Evolutionary conservation across 2,113 vertebrate genomes (phyloP).

Genomic region (Centropus unirufus): DNA sequence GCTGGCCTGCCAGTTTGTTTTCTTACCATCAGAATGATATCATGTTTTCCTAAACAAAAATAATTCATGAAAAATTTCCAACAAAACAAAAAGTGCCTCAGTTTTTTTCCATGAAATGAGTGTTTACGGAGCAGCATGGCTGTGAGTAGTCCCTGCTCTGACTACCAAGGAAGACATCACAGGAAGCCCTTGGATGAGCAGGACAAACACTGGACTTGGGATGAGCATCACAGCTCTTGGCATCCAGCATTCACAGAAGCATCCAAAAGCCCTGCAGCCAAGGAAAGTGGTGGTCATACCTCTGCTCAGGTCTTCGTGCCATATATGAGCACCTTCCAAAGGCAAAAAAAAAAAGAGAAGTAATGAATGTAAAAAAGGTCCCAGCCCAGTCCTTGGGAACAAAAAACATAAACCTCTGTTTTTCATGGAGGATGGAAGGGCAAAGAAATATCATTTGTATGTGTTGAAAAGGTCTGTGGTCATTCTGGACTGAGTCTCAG

Average conservation of each 20-base stretch:
- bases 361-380: neutral
- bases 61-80: slow-evolving; percentile 57
- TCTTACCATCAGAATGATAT: slow-evolving; percentile 65
- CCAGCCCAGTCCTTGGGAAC: neutral
- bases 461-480: neutral
- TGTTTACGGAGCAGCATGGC: slow-evolving; percentile 15
- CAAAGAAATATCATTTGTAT: neutral
- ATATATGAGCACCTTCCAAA: neutral
- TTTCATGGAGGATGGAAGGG: neutral
- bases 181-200: neutral
- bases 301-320: neutral
- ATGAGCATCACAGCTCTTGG: neutral
- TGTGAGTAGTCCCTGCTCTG: neutral
- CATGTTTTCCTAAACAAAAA: slow-evolving; percentile 72
- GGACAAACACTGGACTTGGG: neutral
- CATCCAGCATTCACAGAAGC: neutral
- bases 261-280: fast-evolving
- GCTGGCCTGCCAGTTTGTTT: slow-evolving; percentile 41
- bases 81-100: slow-evolving; percentile 11
- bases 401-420: neutral
- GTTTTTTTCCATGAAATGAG: slow-evolving; percentile 42
- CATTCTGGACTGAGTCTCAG: neutral
- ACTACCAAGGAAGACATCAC: neutral
- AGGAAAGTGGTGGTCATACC: neutral
- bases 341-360: neutral